phyloP scores from a whole-genome alignment of 2,797 vertebrate genomes.

The Danio aesculapii region DNA sequence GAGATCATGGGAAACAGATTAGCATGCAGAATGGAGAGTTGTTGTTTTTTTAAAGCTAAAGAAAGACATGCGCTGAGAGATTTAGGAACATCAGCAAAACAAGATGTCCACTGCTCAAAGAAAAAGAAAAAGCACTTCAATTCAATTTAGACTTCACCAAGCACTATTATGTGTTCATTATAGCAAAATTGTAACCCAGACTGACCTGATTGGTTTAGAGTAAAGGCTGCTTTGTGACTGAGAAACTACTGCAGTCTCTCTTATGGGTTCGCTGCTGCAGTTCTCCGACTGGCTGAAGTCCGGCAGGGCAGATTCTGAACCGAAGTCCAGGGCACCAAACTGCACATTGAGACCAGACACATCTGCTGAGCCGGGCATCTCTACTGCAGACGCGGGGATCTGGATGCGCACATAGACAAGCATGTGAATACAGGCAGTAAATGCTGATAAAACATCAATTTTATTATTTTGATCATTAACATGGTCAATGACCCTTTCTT shows the following conservation, averaged over 20 bases:
- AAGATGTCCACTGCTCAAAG: slow-evolving; percentile 10
- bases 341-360: slow-evolving; percentile 93
- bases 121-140: background rate
- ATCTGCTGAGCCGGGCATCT: slow-evolving; percentile 95
- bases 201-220: slow-evolving; percentile 89
- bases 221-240: slow-evolving; percentile 86
- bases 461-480: too few relatives aligned
- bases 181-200: slow-evolving; percentile 29
- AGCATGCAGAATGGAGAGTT: slow-evolving; percentile 23
- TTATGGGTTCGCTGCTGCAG: slow-evolving; percentile 73
- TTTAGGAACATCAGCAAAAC: slow-evolving; percentile 18
- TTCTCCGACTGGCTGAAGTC: slow-evolving; percentile 86
- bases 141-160: background rate
- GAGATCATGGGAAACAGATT: slow-evolving; percentile 29
- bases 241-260: slow-evolving; percentile 74
- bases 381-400: slow-evolving; percentile 94
- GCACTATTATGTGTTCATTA: background rate
- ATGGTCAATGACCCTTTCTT: too few relatives aligned
- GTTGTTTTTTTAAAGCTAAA: slow-evolving; percentile 6
- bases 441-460: background rate
- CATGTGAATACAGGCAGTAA: background rate
- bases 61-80: slow-evolving; percentile 36
- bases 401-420: slow-evolving; percentile 61
- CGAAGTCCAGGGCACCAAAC: slow-evolving; percentile 95
- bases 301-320: slow-evolving; percentile 87